These are phyloP conservation scores for Pachycephala philippinensis DNA, from an alignment of 2,113 vertebrate species.

Conservation along the genomic window DNA sequence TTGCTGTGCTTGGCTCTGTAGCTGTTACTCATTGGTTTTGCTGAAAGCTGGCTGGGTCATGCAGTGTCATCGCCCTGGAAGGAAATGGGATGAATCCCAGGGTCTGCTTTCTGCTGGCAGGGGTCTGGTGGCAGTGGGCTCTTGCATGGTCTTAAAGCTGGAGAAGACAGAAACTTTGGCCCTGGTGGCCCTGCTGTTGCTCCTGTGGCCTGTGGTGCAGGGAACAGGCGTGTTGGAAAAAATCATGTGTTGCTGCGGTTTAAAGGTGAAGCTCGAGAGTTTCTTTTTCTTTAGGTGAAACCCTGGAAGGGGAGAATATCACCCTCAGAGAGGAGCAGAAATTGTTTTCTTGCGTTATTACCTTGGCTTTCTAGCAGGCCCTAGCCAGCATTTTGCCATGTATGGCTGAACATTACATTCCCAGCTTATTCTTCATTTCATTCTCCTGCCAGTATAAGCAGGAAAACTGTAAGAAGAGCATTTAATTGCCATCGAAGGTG, in stretches of 20 bases:
- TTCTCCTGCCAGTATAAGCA: background rate
- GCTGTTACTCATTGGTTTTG: background rate
- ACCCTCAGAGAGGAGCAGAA: background rate
- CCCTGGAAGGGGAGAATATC: background rate
- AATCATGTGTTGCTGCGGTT: fast-evolving
- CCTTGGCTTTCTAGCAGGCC: background rate
- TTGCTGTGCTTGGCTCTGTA: background rate
- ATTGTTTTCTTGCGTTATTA: background rate
- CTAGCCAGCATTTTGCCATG: background rate
- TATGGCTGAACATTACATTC: background rate
- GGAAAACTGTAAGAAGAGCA: background rate
- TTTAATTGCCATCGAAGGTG: background rate
- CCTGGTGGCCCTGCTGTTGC: fast-evolving
- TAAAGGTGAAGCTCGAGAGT: background rate
- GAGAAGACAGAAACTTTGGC: background rate
- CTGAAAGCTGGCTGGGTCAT: background rate
- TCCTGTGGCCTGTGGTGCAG: fast-evolving
- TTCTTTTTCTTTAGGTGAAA: background rate
- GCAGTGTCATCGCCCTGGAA: background rate
- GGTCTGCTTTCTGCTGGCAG: background rate
- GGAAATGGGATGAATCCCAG: background rate
- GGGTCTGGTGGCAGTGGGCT: background rate
- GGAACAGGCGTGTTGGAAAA: background rate
- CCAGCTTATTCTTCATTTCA: background rate
- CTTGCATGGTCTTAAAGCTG: background rate